Evolutionary conservation across 2,888 invertebrate species (phyloP).

Genomic region (Trichacis sp.): DNA sequence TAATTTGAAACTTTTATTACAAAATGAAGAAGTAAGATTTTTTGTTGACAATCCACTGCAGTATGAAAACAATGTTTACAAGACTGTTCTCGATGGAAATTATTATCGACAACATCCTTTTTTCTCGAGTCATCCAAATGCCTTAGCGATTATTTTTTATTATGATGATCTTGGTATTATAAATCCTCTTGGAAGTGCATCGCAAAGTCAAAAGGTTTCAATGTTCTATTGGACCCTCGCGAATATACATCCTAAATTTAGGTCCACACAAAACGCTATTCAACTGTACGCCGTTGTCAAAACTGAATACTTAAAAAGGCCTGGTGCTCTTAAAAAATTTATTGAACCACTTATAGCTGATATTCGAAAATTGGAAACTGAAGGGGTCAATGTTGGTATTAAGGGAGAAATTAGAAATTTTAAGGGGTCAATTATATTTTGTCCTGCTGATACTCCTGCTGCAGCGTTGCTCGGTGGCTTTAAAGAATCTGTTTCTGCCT

Average conservation of each 20-base stretch:
- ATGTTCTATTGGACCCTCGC: conserved; percentile 49
- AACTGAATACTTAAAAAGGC: conserved; percentile 21
- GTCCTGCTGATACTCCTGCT: conserved; percentile 40
- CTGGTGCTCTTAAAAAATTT: conserved; percentile 17
- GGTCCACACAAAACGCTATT: not conserved
- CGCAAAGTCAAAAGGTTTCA: conserved; percentile 39
- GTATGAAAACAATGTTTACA: conserved; percentile 11
- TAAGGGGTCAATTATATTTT: conserved; percentile 42
- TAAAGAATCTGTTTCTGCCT: conserved; percentile 42
- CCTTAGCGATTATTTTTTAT: conserved; percentile 43
- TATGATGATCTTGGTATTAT: conserved; percentile 43
- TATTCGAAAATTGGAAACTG: conserved; percentile 26
- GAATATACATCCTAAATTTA: conserved; percentile 33
- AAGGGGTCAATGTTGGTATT: conserved; percentile 29
- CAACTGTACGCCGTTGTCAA: conserved; percentile 18
- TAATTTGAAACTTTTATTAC: conserved; percentile 34
- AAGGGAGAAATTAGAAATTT: conserved; percentile 22
- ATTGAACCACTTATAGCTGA: conserved; percentile 30
- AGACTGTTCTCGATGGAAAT: conserved; percentile 40
- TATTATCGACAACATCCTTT: conserved; percentile 37
- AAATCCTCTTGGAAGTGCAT: conserved; percentile 40
- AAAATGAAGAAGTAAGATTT: conserved; percentile 30
- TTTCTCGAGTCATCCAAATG: conserved; percentile 28
- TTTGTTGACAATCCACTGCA: conserved; percentile 24
- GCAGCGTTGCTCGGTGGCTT: conserved; percentile 43